phyloP scores from a whole-genome alignment of 2,113 vertebrate genomes.

The Cervus canadensis region DNA sequence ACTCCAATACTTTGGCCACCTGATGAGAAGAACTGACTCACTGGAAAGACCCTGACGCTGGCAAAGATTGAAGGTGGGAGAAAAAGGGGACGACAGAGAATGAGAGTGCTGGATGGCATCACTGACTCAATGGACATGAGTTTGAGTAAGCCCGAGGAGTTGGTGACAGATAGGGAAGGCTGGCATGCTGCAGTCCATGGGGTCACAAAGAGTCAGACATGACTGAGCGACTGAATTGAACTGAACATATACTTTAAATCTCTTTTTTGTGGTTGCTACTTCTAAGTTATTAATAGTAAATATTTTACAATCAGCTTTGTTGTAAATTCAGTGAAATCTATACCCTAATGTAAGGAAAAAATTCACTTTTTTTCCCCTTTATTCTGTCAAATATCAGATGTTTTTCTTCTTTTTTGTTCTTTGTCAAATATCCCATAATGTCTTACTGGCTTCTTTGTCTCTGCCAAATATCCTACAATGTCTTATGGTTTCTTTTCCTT shows the following conservation, averaged over 20 bases:
- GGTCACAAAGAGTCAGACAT: neutral
- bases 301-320: constrained; percentile 30
- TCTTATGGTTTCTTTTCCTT: neutral
- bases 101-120: neutral
- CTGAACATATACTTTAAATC: neutral
- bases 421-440: neutral
- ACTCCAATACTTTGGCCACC: neutral
- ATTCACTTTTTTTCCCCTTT: neutral
- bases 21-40: neutral
- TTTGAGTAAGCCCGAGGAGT: neutral
- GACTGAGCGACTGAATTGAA: neutral
- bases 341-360: constrained; percentile 9
- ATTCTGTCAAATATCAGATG: neutral
- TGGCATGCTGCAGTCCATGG: neutral
- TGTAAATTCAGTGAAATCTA: constrained; percentile 57
- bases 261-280: neutral
- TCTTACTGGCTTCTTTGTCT: neutral
- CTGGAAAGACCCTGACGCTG: neutral
- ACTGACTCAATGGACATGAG: neutral
- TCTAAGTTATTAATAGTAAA: constrained; percentile 53
- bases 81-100: neutral
- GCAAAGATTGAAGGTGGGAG: neutral
- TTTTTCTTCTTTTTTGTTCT: neutral
- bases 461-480: neutral
- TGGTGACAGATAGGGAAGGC: neutral